phyloP scores from a whole-genome alignment of 2,888 invertebrate species.

The Torymus auratus region DNA sequence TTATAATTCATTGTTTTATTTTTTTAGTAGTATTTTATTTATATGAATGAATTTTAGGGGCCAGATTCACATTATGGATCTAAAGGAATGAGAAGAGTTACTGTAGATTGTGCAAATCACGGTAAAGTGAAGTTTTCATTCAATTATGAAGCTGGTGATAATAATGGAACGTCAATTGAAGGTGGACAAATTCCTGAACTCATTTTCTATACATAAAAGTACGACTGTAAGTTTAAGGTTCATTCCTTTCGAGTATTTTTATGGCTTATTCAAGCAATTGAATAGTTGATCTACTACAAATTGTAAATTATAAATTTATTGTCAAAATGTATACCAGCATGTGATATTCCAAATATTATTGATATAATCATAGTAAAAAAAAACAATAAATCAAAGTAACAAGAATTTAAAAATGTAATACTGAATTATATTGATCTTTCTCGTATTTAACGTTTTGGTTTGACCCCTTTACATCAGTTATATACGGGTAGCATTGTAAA shows the following conservation, averaged over 20 bases:
- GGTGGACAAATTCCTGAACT: conserved; percentile 93
- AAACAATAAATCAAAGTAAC: conserved; percentile 55
- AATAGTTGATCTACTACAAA: conserved; percentile 37
- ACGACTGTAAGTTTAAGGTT: conserved; percentile 26
- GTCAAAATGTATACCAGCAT: conserved; percentile 45
- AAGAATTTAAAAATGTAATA: conserved; percentile 50
- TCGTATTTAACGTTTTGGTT: no score
- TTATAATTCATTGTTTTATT: conserved; percentile 24
- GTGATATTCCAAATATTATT: conserved; percentile 55
- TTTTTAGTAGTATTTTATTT: conserved; percentile 35
- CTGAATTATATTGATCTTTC: conserved; percentile 33
- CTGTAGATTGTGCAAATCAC: conserved; percentile 86
- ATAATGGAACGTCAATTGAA: conserved; percentile 91
- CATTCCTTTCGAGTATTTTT: conserved; percentile 52
- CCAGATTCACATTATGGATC: conserved; percentile 93
- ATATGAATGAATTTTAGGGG: conserved; percentile 79
- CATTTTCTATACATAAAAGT: conserved; percentile 83
- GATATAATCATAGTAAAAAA: conserved; percentile 45
- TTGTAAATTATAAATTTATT: conserved; percentile 49
- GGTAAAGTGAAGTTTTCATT: conserved; percentile 89
- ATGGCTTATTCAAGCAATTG: conserved; percentile 33
- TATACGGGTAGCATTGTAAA: no score
- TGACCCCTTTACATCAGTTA: no score
- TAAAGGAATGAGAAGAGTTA: conserved; percentile 86
- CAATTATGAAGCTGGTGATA: conserved; percentile 90